These are phyloP conservation scores for Meloidogyne floridensis DNA, from an alignment of 1,140 invertebrate genomes.

Conservation along the genomic window DNA sequence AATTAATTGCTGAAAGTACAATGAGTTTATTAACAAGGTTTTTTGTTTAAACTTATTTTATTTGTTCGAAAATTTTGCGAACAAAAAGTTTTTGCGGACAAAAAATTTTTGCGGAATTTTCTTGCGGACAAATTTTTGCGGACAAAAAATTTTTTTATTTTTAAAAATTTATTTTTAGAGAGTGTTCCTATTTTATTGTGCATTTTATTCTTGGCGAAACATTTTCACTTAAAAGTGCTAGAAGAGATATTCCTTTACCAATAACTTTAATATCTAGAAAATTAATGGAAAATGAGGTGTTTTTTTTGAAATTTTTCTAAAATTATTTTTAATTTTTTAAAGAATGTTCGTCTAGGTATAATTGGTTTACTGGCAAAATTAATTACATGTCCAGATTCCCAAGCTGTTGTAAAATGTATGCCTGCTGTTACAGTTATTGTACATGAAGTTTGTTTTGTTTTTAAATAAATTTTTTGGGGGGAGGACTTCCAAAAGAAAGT, in stretches of 20 bases:
- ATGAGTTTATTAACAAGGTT: conserved; percentile 41
- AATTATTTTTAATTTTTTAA: conserved; percentile 22
- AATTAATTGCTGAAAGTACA: conserved; percentile 57
- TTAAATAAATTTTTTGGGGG: conserved; percentile 32
- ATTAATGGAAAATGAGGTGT: conserved; percentile 40
- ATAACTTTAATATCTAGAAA: conserved; percentile 38
- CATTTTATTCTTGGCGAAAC: conserved; percentile 45
- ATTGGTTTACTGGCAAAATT: conserved; percentile 41
- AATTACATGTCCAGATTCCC: conserved; percentile 53
- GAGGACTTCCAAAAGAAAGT: neutral
- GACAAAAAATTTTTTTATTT: neutral
- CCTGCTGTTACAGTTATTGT: conserved; percentile 47
- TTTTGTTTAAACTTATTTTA: neutral
- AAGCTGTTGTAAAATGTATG: conserved; percentile 44
- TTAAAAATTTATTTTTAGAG: conserved; percentile 27
- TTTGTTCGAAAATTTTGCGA: too few species aligned
- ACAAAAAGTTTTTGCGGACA: too few species aligned
- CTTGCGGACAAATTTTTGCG: too few species aligned
- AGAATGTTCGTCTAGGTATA: conserved; percentile 43
- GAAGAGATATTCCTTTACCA: conserved; percentile 43
- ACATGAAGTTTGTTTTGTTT: conserved; percentile 15
- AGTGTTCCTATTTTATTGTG: conserved; percentile 39
- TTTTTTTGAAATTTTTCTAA: conserved; percentile 17
- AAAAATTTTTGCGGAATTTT: too few species aligned
- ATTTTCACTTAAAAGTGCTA: conserved; percentile 35